Percentiles rank a stretch among this genome's conserved stretches.
Conservation (phyloP, 2,113 vertebrate species). For the Kryptolebias marmoratus region DNA sequence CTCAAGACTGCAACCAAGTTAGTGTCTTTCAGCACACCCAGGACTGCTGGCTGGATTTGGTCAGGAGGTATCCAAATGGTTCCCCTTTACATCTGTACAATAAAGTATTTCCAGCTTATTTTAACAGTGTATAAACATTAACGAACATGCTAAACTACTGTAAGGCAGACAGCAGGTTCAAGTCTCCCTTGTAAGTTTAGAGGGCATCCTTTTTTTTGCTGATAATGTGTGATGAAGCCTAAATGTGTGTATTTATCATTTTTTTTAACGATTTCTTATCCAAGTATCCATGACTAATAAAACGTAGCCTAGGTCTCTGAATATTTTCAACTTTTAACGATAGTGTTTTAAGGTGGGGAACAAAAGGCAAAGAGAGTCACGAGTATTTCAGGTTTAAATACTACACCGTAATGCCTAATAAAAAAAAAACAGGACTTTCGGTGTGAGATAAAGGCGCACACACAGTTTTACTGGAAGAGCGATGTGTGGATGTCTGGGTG, state of each 20-base stretch:
- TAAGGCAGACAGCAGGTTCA: slow-evolving; percentile 79
- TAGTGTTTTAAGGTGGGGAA: slow-evolving; percentile 37
- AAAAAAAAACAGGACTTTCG: slow-evolving; percentile 52
- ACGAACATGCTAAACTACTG: slow-evolving; percentile 45
- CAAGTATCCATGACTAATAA: slow-evolving; percentile 10
- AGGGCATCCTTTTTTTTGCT: slow-evolving; percentile 27
- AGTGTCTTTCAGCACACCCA: slow-evolving; percentile 52
- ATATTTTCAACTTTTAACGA: slow-evolving; percentile 9
- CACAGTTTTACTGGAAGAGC: slow-evolving; percentile 50
- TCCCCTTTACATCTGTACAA: slow-evolving; percentile 64
- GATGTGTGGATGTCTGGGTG: neutral
- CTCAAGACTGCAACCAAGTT: slow-evolving; percentile 35
- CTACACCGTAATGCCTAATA: slow-evolving; percentile 31
- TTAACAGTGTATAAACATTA: slow-evolving; percentile 30
- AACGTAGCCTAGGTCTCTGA: neutral
- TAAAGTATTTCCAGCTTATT: slow-evolving; percentile 64
- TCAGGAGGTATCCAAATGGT: slow-evolving; percentile 54
- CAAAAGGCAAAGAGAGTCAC: slow-evolving; percentile 3
- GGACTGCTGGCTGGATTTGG: slow-evolving; percentile 63
- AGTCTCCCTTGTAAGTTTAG: slow-evolving; percentile 72
- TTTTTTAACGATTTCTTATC: slow-evolving; percentile 8
- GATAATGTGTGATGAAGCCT: slow-evolving; percentile 19
- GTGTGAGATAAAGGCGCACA: slow-evolving; percentile 34
- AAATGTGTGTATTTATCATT: slow-evolving; percentile 6
- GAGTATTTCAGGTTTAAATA: slow-evolving; percentile 37